phyloP scores from a whole-genome alignment of 1,140 invertebrate species.

The Ceratosolen fusciceps region DNA sequence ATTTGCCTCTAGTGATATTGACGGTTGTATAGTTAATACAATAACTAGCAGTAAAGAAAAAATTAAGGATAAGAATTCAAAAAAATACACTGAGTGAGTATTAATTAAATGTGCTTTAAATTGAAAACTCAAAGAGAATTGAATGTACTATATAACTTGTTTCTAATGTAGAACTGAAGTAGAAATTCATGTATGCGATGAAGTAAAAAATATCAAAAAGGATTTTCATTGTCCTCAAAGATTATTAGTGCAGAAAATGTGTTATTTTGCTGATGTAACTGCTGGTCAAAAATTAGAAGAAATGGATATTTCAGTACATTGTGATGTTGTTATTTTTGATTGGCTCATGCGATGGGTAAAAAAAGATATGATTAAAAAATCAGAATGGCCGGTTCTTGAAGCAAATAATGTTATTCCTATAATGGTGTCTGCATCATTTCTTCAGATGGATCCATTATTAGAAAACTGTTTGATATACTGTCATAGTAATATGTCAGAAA shows the following conservation, averaged over 20 bases:
- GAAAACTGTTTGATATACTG: conserved; percentile 86
- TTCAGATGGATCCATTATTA: conserved; percentile 92
- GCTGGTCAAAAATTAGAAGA: conserved; percentile 89
- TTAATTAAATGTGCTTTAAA: conserved; percentile 9
- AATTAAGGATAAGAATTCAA: conserved; percentile 62
- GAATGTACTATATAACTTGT: background rate
- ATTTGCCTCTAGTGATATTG: conserved; percentile 52
- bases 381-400: conserved; percentile 82
- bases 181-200: conserved; percentile 90
- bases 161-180: conserved; percentile 78
- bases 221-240: conserved; percentile 91
- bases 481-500: conserved; percentile 84
- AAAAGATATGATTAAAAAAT: conserved; percentile 77
- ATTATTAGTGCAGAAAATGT: conserved; percentile 90
- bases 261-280: conserved; percentile 92
- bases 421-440: conserved; percentile 92
- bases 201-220: conserved; percentile 87
- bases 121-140: background rate
- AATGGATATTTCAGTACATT: conserved; percentile 96
- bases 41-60: conserved; percentile 56
- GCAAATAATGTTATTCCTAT: conserved; percentile 90
- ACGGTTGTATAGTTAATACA: conserved; percentile 44
- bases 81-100: conserved; percentile 65
- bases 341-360: conserved; percentile 98
- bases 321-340: conserved; percentile 93